phyloP scores from a whole-genome alignment of 2,113 vertebrate genomes.

The Ramphastos sulfuratus region DNA sequence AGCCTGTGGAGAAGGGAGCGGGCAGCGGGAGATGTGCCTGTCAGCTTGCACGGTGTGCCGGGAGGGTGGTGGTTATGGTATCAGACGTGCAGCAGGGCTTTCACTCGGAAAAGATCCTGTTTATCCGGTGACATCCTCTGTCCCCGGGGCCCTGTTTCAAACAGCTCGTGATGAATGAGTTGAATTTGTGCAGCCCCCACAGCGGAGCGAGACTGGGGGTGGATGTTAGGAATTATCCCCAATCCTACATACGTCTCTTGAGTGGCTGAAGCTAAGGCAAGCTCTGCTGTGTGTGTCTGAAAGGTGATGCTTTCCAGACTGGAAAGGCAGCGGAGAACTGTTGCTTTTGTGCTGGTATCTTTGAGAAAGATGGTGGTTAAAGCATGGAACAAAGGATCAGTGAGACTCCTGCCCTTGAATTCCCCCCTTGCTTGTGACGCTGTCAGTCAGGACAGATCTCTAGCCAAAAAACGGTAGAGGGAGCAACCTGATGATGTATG shows the following conservation, averaged over 20 bases:
- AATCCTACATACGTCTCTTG: conserved; percentile 41
- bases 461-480: neutral
- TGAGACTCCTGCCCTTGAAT: neutral
- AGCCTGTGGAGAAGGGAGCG: neutral
- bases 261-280: conserved; percentile 49
- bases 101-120: conserved; percentile 26
- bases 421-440: neutral
- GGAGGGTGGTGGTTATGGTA: neutral
- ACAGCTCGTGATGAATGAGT: conserved; percentile 55
- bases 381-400: conserved; percentile 27
- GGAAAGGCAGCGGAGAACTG: neutral
- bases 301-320: neutral
- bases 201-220: conserved; percentile 44
- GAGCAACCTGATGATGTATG: neutral
- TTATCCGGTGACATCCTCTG: conserved; percentile 41
- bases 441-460: neutral
- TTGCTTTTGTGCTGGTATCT: conserved; percentile 35
- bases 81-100: neutral
- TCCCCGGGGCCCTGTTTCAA: neutral
- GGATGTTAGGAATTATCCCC: conserved; percentile 61
- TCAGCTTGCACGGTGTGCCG: neutral
- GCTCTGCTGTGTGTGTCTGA: neutral
- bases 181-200: conserved; percentile 54
- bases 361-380: conserved; percentile 39
- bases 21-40: neutral